These are phyloP conservation scores for Rhogogaster chlorosoma DNA, from an alignment of 2,888 invertebrate genomes.

Conservation along the genomic window DNA sequence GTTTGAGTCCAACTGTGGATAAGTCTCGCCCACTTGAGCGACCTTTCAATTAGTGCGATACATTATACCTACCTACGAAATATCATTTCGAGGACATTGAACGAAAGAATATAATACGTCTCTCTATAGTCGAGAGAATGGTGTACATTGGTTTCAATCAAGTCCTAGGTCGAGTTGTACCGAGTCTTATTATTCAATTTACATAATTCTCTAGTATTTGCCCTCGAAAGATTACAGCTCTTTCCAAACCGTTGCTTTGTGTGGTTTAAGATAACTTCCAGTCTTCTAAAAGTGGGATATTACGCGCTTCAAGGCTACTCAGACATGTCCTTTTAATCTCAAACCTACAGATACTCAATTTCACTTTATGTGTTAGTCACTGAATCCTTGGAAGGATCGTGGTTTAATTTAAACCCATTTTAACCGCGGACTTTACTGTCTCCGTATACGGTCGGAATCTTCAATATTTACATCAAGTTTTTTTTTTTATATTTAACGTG, in stretches of 20 bases:
- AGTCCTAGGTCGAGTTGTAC: constrained; percentile 12
- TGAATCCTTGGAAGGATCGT: constrained; percentile 26
- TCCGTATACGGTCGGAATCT: neutral
- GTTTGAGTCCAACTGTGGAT: neutral
- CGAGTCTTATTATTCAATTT: constrained; percentile 35
- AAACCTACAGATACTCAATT: neutral
- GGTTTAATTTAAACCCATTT: constrained; percentile 5
- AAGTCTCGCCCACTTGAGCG: neutral
- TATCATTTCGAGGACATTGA: constrained; percentile 19
- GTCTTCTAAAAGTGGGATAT: neutral
- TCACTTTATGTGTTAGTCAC: neutral
- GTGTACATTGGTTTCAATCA: constrained; percentile 21
- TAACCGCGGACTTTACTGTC: neutral
- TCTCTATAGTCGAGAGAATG: neutral
- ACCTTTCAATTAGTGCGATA: neutral
- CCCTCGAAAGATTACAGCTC: neutral
- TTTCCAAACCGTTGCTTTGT: neutral
- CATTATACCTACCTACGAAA: neutral
- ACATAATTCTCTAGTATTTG: constrained; percentile 25
- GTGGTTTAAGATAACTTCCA: neutral
- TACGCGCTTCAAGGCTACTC: neutral
- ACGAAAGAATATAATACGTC: neutral
- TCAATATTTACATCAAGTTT: no score
- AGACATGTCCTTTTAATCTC: neutral
- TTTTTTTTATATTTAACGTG: no score